These are phyloP conservation scores for Calypte anna DNA, from an alignment of 2,113 vertebrate genomes.

Conservation along the genomic window DNA sequence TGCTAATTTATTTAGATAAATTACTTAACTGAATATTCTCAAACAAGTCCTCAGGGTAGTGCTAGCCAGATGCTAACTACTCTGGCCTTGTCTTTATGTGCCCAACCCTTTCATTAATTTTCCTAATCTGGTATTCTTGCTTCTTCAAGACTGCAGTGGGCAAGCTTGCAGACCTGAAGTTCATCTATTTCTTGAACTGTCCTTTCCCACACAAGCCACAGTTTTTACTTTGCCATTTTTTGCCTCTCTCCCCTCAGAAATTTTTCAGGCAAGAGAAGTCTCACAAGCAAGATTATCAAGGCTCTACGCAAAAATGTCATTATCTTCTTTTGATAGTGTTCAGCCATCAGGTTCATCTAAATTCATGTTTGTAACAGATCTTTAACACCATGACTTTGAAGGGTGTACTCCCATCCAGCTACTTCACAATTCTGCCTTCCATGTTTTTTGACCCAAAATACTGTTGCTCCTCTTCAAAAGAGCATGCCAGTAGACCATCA, in stretches of 20 bases:
- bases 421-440: not conserved
- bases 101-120: not conserved
- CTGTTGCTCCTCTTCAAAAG: not conserved
- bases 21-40: not conserved
- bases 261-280: not conserved
- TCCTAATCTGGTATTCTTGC: not conserved
- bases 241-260: not conserved
- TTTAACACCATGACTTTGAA: not conserved
- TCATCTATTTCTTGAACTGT: not conserved
- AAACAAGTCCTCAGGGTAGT: not conserved
- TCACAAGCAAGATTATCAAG: not conserved
- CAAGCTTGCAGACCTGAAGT: not conserved
- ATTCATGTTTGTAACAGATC: not conserved
- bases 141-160: not conserved
- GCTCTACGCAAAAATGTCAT: not conserved
- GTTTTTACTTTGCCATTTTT: not conserved
- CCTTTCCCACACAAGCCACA: not conserved
- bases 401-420: not conserved
- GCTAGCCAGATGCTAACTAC: not conserved
- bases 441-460: not conserved
- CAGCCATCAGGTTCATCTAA: not conserved
- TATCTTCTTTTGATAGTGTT: not conserved
- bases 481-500: not conserved
- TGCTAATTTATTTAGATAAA: not conserved
- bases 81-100: not conserved